Evolutionary conservation across 2,113 vertebrate species (phyloP), one percentile per base, ranked within the genome.

Genomic region (Carlito syrichta): DNA sequence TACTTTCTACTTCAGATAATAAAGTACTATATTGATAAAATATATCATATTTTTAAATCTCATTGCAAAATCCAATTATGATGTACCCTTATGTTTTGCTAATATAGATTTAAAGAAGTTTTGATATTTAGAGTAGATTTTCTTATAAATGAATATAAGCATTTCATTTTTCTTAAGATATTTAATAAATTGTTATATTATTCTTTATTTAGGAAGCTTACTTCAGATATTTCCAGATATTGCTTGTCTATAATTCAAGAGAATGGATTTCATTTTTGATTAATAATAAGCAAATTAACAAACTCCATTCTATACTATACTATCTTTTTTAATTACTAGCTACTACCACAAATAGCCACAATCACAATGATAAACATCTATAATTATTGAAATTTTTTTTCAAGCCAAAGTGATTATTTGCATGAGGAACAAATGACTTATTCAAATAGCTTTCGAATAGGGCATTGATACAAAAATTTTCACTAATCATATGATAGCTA

Each of bases 321-420:
- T 91, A 93, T 77, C 52, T 86, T 91, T n/a, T 83, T 58, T 73
- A 95, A 93, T 89, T 93, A 22, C 10, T 77, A 82, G 30, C 9
- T 66, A 56, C 43, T 83, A 86, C n/a, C n/a, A 88, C 73, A 92
- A 89, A 90, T 85, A 85, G 73, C 8, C 74, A 89, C 11, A 48
- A 89, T 94, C 58, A 60, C 54, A 94, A 82, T 82, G 40, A 95
- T 30, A 87, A 96, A 96, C 19, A 81, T 16, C 8, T 77, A 56
- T 54, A 95, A 77, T 71, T 91, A 25, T 48, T 84, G 27, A 50
- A 56, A 32, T 52, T 50, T 52, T 50, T 78, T 89, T 92, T 54
- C 48, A 83, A 89, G 17, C n/a, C 56, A 81, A 63, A 86, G 17
- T 77, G 68, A 45, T 62, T 86, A 82, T 69, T 94, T 91, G 23